Percentiles rank a stretch among this genome's conserved stretches.
Evolutionary conservation across 2,797 vertebrate species (phyloP).

Genomic region (Onychomys leucogaster): DNA sequence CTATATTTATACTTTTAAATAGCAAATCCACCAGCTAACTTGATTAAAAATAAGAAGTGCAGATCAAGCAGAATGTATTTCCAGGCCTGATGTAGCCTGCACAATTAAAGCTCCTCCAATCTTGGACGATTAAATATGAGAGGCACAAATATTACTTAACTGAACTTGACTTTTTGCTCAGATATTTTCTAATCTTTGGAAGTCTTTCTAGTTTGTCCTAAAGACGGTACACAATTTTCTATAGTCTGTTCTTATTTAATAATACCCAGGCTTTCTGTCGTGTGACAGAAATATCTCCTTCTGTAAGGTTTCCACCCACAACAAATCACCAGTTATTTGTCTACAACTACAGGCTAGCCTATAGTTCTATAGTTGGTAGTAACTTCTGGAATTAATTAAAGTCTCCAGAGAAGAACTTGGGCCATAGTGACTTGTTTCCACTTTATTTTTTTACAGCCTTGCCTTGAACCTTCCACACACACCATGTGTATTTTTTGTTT

Average conservation of each 20-base stretch:
- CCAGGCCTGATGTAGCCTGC: background rate
- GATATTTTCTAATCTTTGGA: background rate
- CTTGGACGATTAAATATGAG: background rate
- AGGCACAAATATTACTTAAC: background rate
- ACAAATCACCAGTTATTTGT: background rate
- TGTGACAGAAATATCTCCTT: background rate
- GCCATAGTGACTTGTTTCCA: constrained; percentile 15
- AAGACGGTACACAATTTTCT: background rate
- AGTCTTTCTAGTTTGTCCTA: background rate
- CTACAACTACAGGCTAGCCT: background rate
- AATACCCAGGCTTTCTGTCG: background rate
- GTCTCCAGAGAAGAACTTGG: background rate
- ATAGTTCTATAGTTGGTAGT: background rate
- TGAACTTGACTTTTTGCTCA: background rate
- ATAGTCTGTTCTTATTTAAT: background rate
- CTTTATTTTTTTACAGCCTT: background rate
- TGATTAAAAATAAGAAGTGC: background rate
- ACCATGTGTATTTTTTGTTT: background rate
- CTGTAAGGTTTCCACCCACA: background rate
- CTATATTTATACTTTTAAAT: background rate
- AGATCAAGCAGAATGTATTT: background rate
- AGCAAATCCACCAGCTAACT: background rate
- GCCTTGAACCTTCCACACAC: background rate
- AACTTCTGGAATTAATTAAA: constrained; percentile 39
- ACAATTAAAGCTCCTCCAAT: background rate